Percentiles rank a stretch among this genome's conserved stretches.
phyloP scores from a whole-genome alignment of 2,113 vertebrate genomes.

The Rhea americana region DNA sequence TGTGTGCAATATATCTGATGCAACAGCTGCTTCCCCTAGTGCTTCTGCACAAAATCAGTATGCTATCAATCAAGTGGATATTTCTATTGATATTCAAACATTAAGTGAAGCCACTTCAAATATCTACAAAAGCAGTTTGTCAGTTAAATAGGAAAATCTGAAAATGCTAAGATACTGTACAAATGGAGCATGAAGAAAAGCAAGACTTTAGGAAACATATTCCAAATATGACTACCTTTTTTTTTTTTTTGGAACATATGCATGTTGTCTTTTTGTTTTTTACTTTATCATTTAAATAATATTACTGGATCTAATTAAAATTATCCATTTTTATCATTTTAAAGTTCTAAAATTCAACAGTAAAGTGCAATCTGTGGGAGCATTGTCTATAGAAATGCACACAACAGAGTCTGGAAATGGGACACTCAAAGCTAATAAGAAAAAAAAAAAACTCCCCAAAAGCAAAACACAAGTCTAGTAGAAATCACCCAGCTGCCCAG shows the following conservation, averaged over 20 bases:
- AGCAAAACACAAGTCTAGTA: slow-evolving; percentile 49
- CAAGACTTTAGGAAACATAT: not conserved
- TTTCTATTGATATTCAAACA: not conserved
- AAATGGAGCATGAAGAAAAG: not conserved
- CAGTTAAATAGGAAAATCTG: not conserved
- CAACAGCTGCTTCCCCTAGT: not conserved
- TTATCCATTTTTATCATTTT: not conserved
- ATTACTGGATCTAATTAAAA: not conserved
- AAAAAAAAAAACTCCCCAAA: not conserved
- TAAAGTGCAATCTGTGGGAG: slow-evolving; percentile 17
- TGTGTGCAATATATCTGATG: not conserved
- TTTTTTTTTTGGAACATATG: not conserved
- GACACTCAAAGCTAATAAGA: slow-evolving; percentile 24
- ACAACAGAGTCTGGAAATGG: slow-evolving; percentile 37
- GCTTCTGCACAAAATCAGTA: not conserved
- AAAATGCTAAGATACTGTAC: not conserved
- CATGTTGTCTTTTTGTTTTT: not conserved
- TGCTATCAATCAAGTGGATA: not conserved
- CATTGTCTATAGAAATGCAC: slow-evolving; percentile 52
- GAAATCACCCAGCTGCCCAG: slow-evolving; percentile 50
- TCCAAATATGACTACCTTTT: not conserved
- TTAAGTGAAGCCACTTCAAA: not conserved
- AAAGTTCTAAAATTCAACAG: slow-evolving; percentile 29
- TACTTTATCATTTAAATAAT: not conserved
- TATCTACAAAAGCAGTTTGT: not conserved